These are phyloP conservation scores for Leucoptera coffeella DNA, from an alignment of 2,888 invertebrate genomes.

Conservation along the genomic window DNA sequence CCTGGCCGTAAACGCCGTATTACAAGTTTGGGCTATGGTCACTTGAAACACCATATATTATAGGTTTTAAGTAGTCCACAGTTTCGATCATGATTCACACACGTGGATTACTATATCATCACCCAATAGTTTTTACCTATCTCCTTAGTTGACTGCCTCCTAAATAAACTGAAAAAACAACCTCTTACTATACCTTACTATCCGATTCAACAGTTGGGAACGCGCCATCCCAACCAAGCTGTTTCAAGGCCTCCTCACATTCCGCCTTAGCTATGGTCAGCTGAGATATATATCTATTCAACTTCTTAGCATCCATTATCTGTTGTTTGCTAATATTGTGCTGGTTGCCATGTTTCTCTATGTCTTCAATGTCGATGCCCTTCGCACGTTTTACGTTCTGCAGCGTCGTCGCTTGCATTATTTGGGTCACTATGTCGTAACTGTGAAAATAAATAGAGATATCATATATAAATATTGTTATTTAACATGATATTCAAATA, in stretches of 20 bases:
- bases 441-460: conserved; percentile 30
- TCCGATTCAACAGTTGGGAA: conserved; percentile 50
- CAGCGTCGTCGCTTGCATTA: conserved; percentile 89
- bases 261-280: conserved; percentile 73
- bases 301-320: conserved; percentile 70
- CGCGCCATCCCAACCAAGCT: conserved; percentile 72
- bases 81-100: too few species aligned
- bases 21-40: too few species aligned
- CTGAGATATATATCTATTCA: conserved; percentile 79
- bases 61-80: too few species aligned
- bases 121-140: too few species aligned
- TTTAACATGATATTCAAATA: too few species aligned
- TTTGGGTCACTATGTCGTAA: conserved; percentile 83
- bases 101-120: too few species aligned
- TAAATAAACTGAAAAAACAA: too few species aligned
- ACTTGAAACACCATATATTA: too few species aligned
- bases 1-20: too few species aligned
- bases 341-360: conserved; percentile 45
- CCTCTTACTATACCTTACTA: conserved; percentile 38
- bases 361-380: conserved; percentile 63
- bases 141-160: too few species aligned
- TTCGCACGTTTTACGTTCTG: conserved; percentile 85
- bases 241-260: conserved; percentile 70
- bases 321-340: conserved; percentile 67
- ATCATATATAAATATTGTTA: too few species aligned